These are phyloP conservation scores for Panorpa germanica DNA, from an alignment of 2,888 invertebrate genomes.

Conservation along the genomic window DNA sequence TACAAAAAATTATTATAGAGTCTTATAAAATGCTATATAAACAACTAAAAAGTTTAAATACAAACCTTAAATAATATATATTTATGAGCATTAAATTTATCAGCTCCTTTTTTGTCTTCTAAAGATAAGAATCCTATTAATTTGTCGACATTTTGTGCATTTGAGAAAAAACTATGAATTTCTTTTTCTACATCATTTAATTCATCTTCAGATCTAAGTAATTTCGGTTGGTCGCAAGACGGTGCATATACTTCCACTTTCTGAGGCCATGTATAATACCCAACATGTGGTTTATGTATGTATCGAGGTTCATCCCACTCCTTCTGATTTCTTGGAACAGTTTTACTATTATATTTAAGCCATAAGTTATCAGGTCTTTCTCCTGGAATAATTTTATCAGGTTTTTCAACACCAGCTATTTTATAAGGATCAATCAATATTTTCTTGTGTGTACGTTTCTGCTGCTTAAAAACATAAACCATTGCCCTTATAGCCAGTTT, in stretches of 20 bases:
- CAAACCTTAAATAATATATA: slow-evolving; percentile 55
- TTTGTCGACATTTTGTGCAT: slow-evolving; percentile 43
- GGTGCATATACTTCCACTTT: slow-evolving; percentile 45
- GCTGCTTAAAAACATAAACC: slow-evolving; percentile 46
- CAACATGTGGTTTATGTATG: slow-evolving; percentile 34
- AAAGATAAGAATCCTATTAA: slow-evolving; percentile 54
- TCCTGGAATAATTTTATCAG: slow-evolving; percentile 24
- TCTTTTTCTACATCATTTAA: slow-evolving; percentile 43
- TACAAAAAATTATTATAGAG: slow-evolving; percentile 5
- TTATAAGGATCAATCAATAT: slow-evolving; percentile 34
- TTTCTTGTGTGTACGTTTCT: slow-evolving; percentile 45
- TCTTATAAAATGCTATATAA: slow-evolving; percentile 5
- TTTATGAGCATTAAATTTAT: slow-evolving; percentile 51
- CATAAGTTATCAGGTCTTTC: slow-evolving; percentile 51
- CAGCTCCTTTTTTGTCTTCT: slow-evolving; percentile 74
- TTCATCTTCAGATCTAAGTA: slow-evolving; percentile 30
- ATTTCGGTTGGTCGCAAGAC: slow-evolving; percentile 37
- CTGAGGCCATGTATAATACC: slow-evolving; percentile 32
- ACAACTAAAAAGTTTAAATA: slow-evolving; percentile 7
- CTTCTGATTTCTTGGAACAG: slow-evolving; percentile 37
- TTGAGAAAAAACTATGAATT: slow-evolving; percentile 45
- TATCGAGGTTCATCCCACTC: slow-evolving; percentile 58
- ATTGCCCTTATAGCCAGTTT: slow-evolving; percentile 44
- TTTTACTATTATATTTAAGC: slow-evolving; percentile 46
- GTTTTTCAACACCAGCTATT: slow-evolving; percentile 22